These are phyloP conservation scores for Oxystoma pomonae DNA, from an alignment of 2,888 invertebrate species.

Conservation along the genomic window DNA sequence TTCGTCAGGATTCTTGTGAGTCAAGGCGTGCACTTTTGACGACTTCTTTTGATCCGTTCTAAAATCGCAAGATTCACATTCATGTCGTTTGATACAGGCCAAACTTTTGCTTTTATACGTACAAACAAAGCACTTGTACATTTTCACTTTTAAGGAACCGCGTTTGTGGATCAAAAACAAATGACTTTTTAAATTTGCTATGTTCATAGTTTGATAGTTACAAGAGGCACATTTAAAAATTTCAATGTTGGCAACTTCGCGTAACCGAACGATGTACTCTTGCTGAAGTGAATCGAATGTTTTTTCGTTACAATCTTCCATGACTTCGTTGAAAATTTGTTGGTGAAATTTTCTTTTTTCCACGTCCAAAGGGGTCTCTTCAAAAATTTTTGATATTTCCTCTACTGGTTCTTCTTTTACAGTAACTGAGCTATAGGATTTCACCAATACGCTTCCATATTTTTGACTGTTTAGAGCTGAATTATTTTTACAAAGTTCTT, in stretches of 20 bases:
- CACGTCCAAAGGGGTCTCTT: no score
- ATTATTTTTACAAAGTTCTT: no score
- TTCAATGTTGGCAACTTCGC: neutral
- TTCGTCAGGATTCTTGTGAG: neutral
- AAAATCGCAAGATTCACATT: neutral
- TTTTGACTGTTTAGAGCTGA: no score
- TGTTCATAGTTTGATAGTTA: neutral
- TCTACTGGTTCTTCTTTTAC: no score
- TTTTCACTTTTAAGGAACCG: neutral
- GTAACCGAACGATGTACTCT: neutral
- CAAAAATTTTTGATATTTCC: no score
- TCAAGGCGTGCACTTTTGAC: neutral
- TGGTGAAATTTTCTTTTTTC: neutral
- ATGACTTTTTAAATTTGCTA: neutral
- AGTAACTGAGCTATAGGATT: no score
- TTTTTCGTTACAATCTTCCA: neutral
- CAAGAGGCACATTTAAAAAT: neutral
- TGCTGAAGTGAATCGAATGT: neutral
- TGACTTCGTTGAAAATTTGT: neutral
- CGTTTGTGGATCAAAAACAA: neutral
- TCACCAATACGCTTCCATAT: no score
- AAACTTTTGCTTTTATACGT: neutral
- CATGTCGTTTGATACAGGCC: neutral
- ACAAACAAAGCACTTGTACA: neutral
- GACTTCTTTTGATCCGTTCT: neutral